Evolutionary conservation across 2,888 invertebrate species (phyloP), one percentile per base, ranked within the genome.

Genomic region (Mesorhabditis spiculigera): DNA sequence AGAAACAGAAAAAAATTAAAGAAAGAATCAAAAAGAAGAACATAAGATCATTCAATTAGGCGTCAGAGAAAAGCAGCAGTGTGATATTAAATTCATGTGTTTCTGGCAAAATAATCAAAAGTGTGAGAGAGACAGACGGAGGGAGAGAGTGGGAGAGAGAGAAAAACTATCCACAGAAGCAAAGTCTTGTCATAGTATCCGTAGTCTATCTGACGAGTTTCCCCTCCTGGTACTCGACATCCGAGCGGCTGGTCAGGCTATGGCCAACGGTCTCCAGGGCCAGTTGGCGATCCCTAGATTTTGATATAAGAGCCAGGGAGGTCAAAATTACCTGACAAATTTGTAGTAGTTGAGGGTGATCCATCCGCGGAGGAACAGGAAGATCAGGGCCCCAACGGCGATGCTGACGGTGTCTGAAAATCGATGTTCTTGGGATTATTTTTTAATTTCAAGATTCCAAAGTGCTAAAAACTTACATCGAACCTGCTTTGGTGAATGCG

Each of bases 331-430:
- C 58, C 58, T 50, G 58, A 50, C 58, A 50, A 13, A 50, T 50
- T 50, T 50, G 58, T 50, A 50, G 58, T 13, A 50, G 58, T 50
- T 50, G 58, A 50, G 58, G n/a, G 58, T 50, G 58, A 50, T 50
- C 58, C 58, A 50, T 50, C 58, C 58, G 58, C 58, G 58, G 58
- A 50, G 58, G n/a, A 13, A 50, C 8, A 50, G 8, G 58, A 50
- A 50, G 58, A 50, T 50, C 10, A 50, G 58, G 58, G n/a, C 8
- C 1, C 10, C 58, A n/a, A 50, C 8, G 58, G 58, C 58, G n/a
- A 50, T 50, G n/a, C 8, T 10, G 58, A 50, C 8, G 8, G 58
- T 50, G 58, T 50, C 58, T 50, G 58, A n/a, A 50, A 50, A 28
- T 28, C 28, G 28, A n/a, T n/a, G n/a, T n/a, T n/a, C n/a, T n/a